A percentile compares a stretch with the other conserved stretches of the same genome.
Evolutionary conservation across 2,113 vertebrate species (phyloP).

Genomic region (Electrona antarctica): DNA sequence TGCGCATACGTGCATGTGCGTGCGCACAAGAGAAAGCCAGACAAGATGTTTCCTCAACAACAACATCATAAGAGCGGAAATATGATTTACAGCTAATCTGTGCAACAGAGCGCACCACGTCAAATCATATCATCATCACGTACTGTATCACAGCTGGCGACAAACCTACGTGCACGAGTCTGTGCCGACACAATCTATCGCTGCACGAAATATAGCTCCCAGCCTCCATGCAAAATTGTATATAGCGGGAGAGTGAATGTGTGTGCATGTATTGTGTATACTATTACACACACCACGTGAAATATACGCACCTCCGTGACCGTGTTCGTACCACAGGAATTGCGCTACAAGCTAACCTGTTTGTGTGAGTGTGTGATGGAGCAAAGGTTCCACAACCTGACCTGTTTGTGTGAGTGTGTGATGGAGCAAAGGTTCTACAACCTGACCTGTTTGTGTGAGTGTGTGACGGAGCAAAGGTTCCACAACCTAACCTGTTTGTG

Average conservation of each 20-base stretch:
- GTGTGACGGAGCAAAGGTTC: no score
- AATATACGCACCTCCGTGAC: background rate
- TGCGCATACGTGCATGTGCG: background rate
- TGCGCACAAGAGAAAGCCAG: background rate
- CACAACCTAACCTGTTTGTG: no score
- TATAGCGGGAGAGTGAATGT: background rate
- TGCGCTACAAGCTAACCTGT: no score
- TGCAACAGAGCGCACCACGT: slow-evolving; percentile 49
- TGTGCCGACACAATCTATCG: slow-evolving; percentile 8
- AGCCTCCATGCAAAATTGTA: background rate
- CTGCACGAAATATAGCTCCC: no score
- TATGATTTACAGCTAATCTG: slow-evolving; percentile 54
- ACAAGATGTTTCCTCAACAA: slow-evolving; percentile 17
- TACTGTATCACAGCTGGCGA: slow-evolving; percentile 60
- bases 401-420: no score
- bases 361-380: no score
- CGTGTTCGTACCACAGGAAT: background rate
- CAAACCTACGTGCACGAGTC: slow-evolving; percentile 27
- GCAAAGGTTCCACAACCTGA: no score
- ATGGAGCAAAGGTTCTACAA: no score
- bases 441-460: no score
- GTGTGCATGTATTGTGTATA: background rate
- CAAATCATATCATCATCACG: slow-evolving; percentile 16
- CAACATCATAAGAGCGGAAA: slow-evolving; percentile 42
- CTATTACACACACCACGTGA: background rate